These are phyloP conservation scores for Apotomis capreana DNA, from an alignment of 2,888 invertebrate genomes.

Conservation along the genomic window DNA sequence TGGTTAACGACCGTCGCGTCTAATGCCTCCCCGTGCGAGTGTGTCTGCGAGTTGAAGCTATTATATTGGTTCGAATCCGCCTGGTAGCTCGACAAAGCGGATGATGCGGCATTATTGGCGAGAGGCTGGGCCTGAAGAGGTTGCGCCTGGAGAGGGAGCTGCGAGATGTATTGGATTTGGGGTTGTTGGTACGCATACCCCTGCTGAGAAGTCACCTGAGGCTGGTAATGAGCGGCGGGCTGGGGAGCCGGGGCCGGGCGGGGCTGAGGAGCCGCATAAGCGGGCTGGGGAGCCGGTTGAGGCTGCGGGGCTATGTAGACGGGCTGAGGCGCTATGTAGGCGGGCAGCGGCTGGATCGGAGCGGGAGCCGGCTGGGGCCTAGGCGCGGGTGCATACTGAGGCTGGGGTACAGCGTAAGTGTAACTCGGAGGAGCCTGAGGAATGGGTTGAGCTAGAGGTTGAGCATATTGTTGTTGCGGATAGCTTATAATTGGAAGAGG, in stretches of 20 bases:
- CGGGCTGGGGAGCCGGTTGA: conserved; percentile 41
- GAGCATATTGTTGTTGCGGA: conserved; percentile 17
- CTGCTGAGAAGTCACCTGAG: conserved; percentile 43
- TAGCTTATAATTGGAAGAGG: conserved; percentile 20
- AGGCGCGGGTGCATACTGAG: conserved; percentile 27
- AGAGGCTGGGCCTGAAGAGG: conserved; percentile 57
- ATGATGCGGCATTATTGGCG: conserved; percentile 47
- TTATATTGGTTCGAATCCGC: conserved; percentile 71
- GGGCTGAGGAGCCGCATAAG: conserved; percentile 16
- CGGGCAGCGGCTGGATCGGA: conserved; percentile 38
- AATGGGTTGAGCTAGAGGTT: conserved; percentile 24
- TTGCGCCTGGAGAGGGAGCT: conserved; percentile 51
- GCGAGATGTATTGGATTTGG: conserved; percentile 44
- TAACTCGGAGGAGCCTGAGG: conserved; percentile 28
- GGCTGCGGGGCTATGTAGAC: conserved; percentile 22
- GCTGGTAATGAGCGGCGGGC: conserved; percentile 38
- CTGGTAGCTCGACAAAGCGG: conserved; percentile 67
- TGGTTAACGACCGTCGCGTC: conserved; percentile 68
- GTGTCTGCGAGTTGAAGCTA: conserved; percentile 54
- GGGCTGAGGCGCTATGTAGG: conserved; percentile 9
- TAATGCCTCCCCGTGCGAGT: conserved; percentile 63
- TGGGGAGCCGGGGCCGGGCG: conserved; percentile 30
- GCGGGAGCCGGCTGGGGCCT: conserved; percentile 35
- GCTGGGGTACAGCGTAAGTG: conserved; percentile 23
- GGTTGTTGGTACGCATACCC: conserved; percentile 52